A percentile compares a stretch with the other conserved stretches of the same genome.
Evolutionary conservation across 30 jellyfish, hydroid and myxozoan genomes (phyloP).

Genomic region (Aurelia aurita complex sp. Pacific): DNA sequence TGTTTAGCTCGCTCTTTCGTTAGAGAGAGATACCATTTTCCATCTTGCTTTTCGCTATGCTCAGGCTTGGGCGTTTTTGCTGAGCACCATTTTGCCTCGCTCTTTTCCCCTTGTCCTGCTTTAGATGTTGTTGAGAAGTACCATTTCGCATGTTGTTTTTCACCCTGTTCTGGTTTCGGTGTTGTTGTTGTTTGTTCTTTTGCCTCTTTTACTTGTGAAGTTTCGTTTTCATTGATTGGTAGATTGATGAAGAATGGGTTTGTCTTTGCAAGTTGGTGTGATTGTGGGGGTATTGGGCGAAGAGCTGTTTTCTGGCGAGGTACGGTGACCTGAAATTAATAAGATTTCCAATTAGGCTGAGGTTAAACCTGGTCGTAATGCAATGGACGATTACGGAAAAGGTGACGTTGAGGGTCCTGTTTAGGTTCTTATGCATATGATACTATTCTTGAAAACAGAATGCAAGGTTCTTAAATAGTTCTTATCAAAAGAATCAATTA

Average conservation of each 20-base stretch:
- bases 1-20: conserved; percentile 62
- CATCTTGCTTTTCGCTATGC: conserved; percentile 8
- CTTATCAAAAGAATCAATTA: too few species aligned
- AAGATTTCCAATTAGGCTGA: too few species aligned
- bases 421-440: too few species aligned
- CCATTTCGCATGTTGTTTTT: background rate
- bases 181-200: background rate
- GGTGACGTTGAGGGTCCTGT: too few species aligned
- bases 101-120: background rate
- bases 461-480: too few species aligned
- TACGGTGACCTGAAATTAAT: conserved; percentile 8
- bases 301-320: conserved; percentile 18
- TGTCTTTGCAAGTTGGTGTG: conserved; percentile 10
- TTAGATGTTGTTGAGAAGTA: background rate
- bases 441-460: too few species aligned
- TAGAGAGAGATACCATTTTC: conserved; percentile 49
- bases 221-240: background rate
- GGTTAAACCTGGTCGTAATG: too few species aligned
- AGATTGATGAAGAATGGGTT: conserved; percentile 51
- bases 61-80: background rate
- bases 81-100: background rate
- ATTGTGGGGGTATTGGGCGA: conserved; percentile 54
- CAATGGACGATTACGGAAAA: too few species aligned
- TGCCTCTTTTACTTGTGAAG: background rate
- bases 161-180: background rate